Conservation (phyloP, 2,888 invertebrate genomes). For the Vandiemenella viatica region DNA sequence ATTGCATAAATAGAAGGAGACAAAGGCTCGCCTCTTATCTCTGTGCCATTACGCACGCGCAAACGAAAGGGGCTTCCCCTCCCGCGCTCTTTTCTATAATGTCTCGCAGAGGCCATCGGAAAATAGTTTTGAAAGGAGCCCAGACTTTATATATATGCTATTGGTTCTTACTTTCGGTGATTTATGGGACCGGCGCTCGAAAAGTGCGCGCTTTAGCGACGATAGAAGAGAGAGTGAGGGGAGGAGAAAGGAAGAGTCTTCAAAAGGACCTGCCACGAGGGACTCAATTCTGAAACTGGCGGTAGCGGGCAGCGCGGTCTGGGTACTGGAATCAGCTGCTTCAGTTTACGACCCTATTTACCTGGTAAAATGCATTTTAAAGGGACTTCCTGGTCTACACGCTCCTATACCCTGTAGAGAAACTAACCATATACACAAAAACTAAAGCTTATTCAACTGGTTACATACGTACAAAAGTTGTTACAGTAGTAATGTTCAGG, state of each 20-base stretch:
- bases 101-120: constrained; percentile 14
- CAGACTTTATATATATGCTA: constrained; percentile 14
- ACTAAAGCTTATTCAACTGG: no score
- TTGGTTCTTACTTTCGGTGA: constrained; percentile 15
- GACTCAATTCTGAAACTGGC: not conserved
- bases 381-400: no score
- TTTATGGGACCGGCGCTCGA: constrained; percentile 8
- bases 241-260: not conserved
- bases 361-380: no score
- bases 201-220: not conserved
- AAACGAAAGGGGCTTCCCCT: constrained; percentile 4
- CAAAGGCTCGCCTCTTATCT: constrained; percentile 17
- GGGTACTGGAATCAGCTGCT: no score
- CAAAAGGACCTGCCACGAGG: no score
- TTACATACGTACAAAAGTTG: no score
- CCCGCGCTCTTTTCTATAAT: constrained; percentile 9
- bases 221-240: not conserved
- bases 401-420: no score
- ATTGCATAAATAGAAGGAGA: constrained; percentile 18
- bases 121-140: constrained; percentile 12
- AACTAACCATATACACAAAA: no score
- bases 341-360: no score
- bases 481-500: no score
- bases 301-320: no score
- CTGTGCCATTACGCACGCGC: constrained; percentile 15